These are phyloP conservation scores for Hypomecis punctinalis DNA, from an alignment of 2,888 invertebrate species.

Conservation along the genomic window DNA sequence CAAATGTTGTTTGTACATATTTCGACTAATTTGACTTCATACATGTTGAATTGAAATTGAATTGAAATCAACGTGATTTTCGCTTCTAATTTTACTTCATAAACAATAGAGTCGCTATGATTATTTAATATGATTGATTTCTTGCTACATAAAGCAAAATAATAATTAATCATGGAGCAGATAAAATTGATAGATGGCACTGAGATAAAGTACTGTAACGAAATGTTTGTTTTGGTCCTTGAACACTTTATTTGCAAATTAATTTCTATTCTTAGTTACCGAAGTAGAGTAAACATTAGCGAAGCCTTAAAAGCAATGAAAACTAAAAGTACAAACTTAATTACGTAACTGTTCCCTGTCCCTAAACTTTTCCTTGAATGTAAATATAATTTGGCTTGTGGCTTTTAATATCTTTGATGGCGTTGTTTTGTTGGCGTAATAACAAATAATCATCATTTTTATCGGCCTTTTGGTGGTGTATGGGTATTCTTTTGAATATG, in stretches of 20 bases:
- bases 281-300: not conserved
- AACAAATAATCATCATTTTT: not conserved
- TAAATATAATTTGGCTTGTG: constrained; percentile 2
- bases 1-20: constrained; percentile 31
- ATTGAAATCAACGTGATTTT: too few species aligned
- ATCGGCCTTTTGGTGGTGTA: not conserved
- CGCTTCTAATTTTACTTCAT: too few species aligned
- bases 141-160: not conserved
- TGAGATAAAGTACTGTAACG: constrained; percentile 41
- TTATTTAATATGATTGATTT: too few species aligned
- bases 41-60: too few species aligned
- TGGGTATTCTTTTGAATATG: too few species aligned
- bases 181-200: constrained; percentile 37
- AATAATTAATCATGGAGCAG: constrained; percentile 41
- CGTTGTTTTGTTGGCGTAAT: not conserved
- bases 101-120: too few species aligned
- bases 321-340: constrained; percentile 1
- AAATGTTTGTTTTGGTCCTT: constrained; percentile 37
- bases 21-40: constrained; percentile 29
- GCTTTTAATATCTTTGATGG: constrained; percentile 1
- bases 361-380: constrained; percentile 6
- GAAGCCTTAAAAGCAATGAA: constrained; percentile 10
- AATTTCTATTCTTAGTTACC: not conserved
- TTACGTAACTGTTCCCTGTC: not conserved
- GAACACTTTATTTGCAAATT: not conserved